These are phyloP conservation scores for Apamea sordens DNA, from an alignment of 2,888 invertebrate species.

Conservation along the genomic window DNA sequence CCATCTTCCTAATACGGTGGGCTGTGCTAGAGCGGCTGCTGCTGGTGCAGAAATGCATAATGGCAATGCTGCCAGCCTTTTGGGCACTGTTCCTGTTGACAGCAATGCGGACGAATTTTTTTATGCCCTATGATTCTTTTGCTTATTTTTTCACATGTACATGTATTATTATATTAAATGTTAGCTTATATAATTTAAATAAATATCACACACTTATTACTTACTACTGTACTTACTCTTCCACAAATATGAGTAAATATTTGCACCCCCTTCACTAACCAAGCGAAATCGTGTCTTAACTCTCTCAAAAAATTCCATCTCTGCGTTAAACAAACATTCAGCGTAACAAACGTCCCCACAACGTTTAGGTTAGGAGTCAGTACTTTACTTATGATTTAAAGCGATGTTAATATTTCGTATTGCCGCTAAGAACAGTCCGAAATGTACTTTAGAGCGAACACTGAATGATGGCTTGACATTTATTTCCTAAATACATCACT, in stretches of 20 bases:
- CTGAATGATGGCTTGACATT: slow-evolving; percentile 88
- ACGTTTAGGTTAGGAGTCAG: slow-evolving; percentile 30
- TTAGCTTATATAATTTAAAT: too few species aligned
- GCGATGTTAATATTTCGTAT: slow-evolving; percentile 65
- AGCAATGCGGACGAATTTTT: too few species aligned
- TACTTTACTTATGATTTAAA: slow-evolving; percentile 59
- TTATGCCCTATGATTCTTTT: too few species aligned
- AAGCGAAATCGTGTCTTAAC: slow-evolving; percentile 4
- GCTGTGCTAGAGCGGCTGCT: too few species aligned
- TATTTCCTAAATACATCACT: slow-evolving; percentile 88
- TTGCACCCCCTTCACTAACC: neutral
- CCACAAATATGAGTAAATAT: neutral
- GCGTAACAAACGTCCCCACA: slow-evolving; percentile 27
- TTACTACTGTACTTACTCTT: neutral
- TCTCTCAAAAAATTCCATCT: slow-evolving; percentile 6
- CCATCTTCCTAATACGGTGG: too few species aligned
- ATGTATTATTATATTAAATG: neutral
- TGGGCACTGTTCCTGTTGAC: too few species aligned
- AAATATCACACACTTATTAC: too few species aligned
- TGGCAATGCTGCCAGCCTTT: too few species aligned
- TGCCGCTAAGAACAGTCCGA: slow-evolving; percentile 67
- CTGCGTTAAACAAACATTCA: slow-evolving; percentile 6
- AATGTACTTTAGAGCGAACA: slow-evolving; percentile 75
- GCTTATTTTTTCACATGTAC: too few species aligned
- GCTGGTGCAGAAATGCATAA: too few species aligned